These are phyloP conservation scores for Equus przewalskii DNA, from an alignment of 2,113 vertebrate genomes.

Conservation along the genomic window DNA sequence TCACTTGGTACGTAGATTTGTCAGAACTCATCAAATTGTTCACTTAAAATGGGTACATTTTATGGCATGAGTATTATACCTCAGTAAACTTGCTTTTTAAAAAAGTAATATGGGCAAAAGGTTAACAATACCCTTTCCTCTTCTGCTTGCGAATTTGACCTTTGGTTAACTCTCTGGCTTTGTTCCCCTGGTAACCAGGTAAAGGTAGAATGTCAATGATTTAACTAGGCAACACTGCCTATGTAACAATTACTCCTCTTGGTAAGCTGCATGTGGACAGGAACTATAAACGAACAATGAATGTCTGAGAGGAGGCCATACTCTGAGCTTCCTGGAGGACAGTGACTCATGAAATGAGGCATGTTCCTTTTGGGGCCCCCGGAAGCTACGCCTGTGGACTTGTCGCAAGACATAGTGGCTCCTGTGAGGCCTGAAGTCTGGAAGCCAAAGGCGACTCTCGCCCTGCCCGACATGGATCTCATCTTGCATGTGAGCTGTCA, in stretches of 20 bases:
- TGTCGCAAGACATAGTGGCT: not conserved
- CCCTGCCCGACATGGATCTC: not conserved
- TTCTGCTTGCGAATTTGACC: not conserved
- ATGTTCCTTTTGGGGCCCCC: not conserved
- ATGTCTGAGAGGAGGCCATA: not conserved
- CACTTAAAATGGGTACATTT: not conserved
- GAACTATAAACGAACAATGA: not conserved
- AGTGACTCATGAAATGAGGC: not conserved
- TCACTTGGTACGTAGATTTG: not conserved
- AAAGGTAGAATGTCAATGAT: not conserved
- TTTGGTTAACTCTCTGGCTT: not conserved
- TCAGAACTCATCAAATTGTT: not conserved
- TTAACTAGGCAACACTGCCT: not conserved
- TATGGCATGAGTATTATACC: not conserved
- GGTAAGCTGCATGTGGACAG: not conserved
- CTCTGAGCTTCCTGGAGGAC: not conserved
- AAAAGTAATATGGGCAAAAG: not conserved
- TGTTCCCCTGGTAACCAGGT: not conserved
- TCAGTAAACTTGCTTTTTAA: not conserved
- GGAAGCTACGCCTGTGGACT: not conserved
- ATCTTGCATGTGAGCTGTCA: not conserved
- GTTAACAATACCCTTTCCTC: not conserved
- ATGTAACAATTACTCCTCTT: not conserved
- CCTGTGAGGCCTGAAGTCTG: not conserved
- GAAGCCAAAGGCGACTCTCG: not conserved